These are phyloP conservation scores for Gallinago nigripennis DNA, from an alignment of 2,797 vertebrate species.

Conservation along the genomic window DNA sequence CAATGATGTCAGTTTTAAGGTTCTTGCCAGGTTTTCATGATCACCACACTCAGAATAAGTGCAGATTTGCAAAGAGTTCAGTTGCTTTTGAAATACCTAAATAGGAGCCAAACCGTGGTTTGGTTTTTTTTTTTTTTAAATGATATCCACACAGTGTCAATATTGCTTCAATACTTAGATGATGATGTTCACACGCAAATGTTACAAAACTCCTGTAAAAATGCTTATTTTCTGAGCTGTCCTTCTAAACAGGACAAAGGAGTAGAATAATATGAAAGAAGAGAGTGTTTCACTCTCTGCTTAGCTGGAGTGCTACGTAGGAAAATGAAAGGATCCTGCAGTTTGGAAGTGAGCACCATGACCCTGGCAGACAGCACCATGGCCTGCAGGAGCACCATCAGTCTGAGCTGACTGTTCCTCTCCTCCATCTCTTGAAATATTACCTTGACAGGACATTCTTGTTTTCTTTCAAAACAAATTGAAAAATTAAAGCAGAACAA, in stretches of 20 bases:
- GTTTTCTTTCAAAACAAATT: background rate
- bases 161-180: background rate
- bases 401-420: background rate
- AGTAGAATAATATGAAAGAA: background rate
- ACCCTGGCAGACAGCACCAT: accelerated
- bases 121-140: background rate
- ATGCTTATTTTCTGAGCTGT: background rate
- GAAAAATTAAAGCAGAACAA: slow-evolving; percentile 18
- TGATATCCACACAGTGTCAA: background rate
- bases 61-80: background rate
- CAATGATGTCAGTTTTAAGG: background rate
- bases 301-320: background rate
- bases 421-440: background rate
- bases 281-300: background rate
- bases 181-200: background rate
- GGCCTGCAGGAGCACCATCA: accelerated
- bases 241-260: background rate
- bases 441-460: background rate
- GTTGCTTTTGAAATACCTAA: background rate
- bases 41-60: background rate
- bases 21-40: background rate
- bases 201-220: background rate
- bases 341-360: background rate
- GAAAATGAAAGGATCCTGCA: background rate
- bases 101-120: background rate